Evolutionary conservation across 2,888 invertebrate genomes (phyloP), one percentile per base, ranked within the genome.

Genomic region (Cyaniris semiargus): DNA sequence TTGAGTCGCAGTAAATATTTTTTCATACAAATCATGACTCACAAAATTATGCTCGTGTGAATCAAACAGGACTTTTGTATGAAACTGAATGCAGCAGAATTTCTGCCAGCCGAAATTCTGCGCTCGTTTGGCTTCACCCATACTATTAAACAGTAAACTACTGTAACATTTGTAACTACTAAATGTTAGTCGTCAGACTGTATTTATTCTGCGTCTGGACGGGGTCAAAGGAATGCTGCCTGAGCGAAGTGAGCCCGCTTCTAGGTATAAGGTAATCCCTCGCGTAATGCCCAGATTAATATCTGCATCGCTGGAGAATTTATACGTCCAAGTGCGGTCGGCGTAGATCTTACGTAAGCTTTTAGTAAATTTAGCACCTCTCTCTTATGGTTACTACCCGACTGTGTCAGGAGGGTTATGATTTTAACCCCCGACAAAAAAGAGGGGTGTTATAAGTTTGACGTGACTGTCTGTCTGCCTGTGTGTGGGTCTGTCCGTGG

Each of bases 331-430:
- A 72, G 34, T 72, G 72, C 23, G 38, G 72, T 72, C 44, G 15
- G 38, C n/a, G 71, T 18, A 10, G n/a, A 8, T 18, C 38, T 31
- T 38, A 71, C 38, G n/a, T 71, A 21, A 71, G 4, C 38, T 27
- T 71, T 71, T 60, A n/a, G n/a, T n/a, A n/a, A n/a, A n/a, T n/a
- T n/a, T n/a, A 23, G 60, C 58, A 58, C 58, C 10, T 60, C 23
- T 13, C 23, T 60, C 60, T 23, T 10, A 60, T 60, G 10, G 18
- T 70, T 34, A n/a, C 7, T 60, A 60, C 23, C 18, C 18, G 5
- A 53, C 53, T 53, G 18, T 4, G 53, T 18, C 18, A 53, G 18
- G 53, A 53, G 53, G 53, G 5, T 53, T 44, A 44, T 44, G 44
- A 10, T 44, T 53, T 53, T n/a, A n/a, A n/a, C n/a, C n/a, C n/a